phyloP scores from a whole-genome alignment of 1,140 invertebrate genomes.

The Diachasmimorpha longicaudata region DNA sequence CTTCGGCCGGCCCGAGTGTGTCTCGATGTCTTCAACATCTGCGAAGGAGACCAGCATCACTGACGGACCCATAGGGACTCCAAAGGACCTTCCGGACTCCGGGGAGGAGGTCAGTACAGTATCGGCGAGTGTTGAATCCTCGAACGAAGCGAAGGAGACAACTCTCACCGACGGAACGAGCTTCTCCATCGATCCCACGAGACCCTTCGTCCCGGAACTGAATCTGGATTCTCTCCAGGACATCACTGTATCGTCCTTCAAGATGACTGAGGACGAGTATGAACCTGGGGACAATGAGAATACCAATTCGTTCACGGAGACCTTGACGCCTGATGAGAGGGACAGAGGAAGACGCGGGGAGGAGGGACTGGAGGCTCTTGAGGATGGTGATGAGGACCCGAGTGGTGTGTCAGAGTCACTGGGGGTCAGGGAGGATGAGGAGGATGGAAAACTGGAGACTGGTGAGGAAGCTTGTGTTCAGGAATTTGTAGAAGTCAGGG shows the following conservation, averaged over 20 bases:
- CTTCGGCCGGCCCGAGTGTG: slow-evolving; percentile 17
- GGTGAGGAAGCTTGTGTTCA: slow-evolving; percentile 18
- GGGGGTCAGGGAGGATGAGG: background rate
- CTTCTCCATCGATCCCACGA: slow-evolving; percentile 35
- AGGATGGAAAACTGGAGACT: background rate
- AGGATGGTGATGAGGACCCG: no score
- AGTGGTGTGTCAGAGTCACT: no score
- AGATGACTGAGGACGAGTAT: slow-evolving; percentile 35
- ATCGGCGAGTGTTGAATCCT: slow-evolving; percentile 25
- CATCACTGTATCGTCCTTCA: slow-evolving; percentile 49
- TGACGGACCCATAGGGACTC: slow-evolving; percentile 23
- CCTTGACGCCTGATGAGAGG: slow-evolving; percentile 24
- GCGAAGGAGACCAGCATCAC: slow-evolving; percentile 34
- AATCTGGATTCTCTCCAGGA: slow-evolving; percentile 56
- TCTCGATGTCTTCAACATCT: slow-evolving; percentile 31
- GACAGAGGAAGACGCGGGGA: background rate
- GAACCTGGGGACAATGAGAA: slow-evolving; percentile 38
- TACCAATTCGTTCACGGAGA: slow-evolving; percentile 28
- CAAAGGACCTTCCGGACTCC: slow-evolving; percentile 2
- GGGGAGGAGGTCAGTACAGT: background rate
- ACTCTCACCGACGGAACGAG: slow-evolving; percentile 37
- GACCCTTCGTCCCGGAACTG: slow-evolving; percentile 51
- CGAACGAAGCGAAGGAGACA: slow-evolving; percentile 41
- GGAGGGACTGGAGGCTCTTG: background rate
- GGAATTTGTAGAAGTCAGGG: slow-evolving; percentile 21